These are phyloP conservation scores for Stigmatopora nigra DNA, from an alignment of 2,113 vertebrate genomes.

Conservation along the genomic window DNA sequence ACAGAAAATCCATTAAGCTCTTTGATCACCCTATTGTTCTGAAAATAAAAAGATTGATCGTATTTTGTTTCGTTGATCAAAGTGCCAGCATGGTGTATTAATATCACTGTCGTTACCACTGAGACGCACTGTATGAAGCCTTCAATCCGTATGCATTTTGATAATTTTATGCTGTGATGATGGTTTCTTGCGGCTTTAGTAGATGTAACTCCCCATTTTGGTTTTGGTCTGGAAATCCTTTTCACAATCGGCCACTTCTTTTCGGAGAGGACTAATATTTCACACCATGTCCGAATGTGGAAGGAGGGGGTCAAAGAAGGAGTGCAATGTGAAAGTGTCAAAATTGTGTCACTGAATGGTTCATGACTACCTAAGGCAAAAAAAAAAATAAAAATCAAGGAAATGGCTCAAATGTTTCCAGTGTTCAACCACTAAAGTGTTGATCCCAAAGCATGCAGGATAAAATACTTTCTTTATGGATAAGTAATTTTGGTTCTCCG, in stretches of 20 bases:
- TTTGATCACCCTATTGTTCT: slow-evolving; percentile 45
- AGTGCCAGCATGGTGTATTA: slow-evolving; percentile 36
- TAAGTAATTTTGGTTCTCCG: slow-evolving; percentile 10
- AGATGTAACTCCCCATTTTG: slow-evolving; percentile 23
- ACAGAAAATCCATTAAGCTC: slow-evolving; percentile 38
- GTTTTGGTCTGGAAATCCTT: slow-evolving; percentile 30
- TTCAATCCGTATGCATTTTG: slow-evolving; percentile 25
- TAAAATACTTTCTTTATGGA: not conserved
- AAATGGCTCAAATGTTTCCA: too few species aligned
- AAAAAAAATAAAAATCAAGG: too few species aligned
- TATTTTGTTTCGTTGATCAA: slow-evolving; percentile 34
- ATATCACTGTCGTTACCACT: slow-evolving; percentile 42
- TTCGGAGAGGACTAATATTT: slow-evolving; percentile 28
- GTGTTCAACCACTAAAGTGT: too few species aligned
- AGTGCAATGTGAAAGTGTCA: slow-evolving; percentile 3
- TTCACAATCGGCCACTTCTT: slow-evolving; percentile 6
- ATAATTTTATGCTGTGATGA: slow-evolving; percentile 8
- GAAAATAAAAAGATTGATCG: slow-evolving; percentile 31
- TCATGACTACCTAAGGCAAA: too few species aligned
- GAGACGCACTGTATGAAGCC: slow-evolving; percentile 32
- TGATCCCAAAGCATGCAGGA: too few species aligned
- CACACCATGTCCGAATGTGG: slow-evolving; percentile 29
- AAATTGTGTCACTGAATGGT: too few species aligned
- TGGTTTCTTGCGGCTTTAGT: slow-evolving; percentile 20
- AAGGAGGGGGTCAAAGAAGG: slow-evolving; percentile 5